Conservation (phyloP, 2,113 vertebrate genomes). For the Athene noctua region DNA sequence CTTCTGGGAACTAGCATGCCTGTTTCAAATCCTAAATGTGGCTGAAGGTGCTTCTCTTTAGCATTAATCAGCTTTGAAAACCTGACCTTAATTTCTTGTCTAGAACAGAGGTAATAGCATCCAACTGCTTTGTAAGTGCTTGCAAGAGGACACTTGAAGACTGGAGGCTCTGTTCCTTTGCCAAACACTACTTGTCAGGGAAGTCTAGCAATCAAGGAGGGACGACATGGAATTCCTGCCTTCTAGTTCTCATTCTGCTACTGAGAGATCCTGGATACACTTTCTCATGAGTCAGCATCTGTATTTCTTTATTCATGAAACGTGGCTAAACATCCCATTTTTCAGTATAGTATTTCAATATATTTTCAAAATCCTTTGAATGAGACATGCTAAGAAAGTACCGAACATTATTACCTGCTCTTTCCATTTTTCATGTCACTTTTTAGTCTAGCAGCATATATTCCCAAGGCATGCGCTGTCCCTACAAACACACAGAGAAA, state of each 20-base stretch:
- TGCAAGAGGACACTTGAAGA: neutral
- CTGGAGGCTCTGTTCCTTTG: neutral
- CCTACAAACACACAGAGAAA: neutral
- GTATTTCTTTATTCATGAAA: neutral
- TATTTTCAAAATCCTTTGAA: neutral
- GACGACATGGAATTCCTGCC: neutral
- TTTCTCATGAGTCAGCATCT: neutral
- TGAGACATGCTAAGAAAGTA: neutral
- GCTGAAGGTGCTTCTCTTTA: neutral
- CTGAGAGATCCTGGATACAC: neutral
- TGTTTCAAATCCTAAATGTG: neutral
- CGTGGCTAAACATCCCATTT: neutral
- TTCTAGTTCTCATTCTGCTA: neutral
- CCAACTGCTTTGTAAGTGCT: neutral
- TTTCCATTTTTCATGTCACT: neutral
- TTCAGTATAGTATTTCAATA: neutral
- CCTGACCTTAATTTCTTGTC: neutral
- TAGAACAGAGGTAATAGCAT: neutral
- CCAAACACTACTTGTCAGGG: neutral
- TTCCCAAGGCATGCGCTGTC: neutral
- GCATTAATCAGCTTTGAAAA: neutral
- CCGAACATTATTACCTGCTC: neutral
- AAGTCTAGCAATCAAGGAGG: neutral
- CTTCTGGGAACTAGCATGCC: neutral
- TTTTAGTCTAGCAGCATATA: neutral